Percentiles rank a stretch among this genome's conserved stretches.
Conservation (phyloP, 2,888 invertebrate species). For the Drosophila barbarae region DNA sequence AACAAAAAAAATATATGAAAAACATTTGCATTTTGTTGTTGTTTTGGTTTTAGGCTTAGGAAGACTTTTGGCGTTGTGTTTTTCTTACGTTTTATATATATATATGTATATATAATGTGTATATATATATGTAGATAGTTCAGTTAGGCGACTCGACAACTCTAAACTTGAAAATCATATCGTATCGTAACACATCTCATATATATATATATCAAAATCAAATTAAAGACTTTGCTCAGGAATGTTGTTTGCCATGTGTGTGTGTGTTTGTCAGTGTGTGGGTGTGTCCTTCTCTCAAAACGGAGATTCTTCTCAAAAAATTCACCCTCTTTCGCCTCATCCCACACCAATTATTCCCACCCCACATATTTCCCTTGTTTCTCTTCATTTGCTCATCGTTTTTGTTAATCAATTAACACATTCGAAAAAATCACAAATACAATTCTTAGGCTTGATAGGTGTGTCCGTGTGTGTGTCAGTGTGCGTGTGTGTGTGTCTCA, state of each 20-base stretch:
- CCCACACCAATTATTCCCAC: conserved; percentile 7
- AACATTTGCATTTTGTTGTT: conserved; percentile 43
- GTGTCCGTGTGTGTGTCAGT: conserved; percentile 25
- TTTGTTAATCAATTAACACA: conserved; percentile 39
- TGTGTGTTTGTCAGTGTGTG: conserved; percentile 26
- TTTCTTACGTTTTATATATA: conserved; percentile 50
- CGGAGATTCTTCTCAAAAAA: conserved; percentile 28
- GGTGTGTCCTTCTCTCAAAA: conserved; percentile 27
- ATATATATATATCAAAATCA: conserved; percentile 44
- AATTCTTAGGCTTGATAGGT: conserved; percentile 42
- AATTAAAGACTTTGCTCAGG: conserved; percentile 62
- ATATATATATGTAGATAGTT: conserved; percentile 34
- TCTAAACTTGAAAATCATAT: conserved; percentile 35
- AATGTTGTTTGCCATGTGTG: conserved; percentile 50
- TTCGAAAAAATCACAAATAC: conserved; percentile 63
- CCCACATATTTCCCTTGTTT: conserved; percentile 26
- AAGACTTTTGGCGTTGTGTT: conserved; percentile 77
- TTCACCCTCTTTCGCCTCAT: conserved; percentile 1
- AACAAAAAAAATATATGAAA: conserved; percentile 6
- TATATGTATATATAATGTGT: conserved; percentile 26
- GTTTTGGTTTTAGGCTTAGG: conserved; percentile 61
- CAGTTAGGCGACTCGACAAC: conserved; percentile 33
- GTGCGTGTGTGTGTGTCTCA: conserved; percentile 28
- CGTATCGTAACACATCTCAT: conserved; percentile 31
- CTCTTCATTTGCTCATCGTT: conserved; percentile 43